Conservation (phyloP, 2,113 vertebrate genomes). For the Andinoacara biseriatus region DNA sequence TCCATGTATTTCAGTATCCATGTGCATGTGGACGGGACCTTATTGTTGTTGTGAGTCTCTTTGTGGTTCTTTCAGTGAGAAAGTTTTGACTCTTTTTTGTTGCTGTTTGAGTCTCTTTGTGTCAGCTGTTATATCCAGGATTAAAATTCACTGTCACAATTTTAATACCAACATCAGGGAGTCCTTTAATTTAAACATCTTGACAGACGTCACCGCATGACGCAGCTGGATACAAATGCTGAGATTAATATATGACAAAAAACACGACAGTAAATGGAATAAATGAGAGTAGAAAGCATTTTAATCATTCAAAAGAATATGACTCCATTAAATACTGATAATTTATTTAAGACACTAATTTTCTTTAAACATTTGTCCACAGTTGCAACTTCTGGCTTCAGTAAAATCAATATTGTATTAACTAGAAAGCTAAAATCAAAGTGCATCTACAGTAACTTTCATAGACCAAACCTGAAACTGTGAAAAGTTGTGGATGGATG, state of each 20-base stretch:
- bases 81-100: too few relatives aligned
- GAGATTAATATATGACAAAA: too few relatives aligned
- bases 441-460: neutral
- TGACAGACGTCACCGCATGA: neutral
- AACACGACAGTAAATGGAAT: too few relatives aligned
- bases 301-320: neutral
- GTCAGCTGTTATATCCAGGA: neutral
- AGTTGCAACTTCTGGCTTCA: neutral
- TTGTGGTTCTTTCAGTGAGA: too few relatives aligned
- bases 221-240: neutral
- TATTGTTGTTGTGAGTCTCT: too few relatives aligned
- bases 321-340: neutral
- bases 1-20: too few relatives aligned
- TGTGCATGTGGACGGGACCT: too few relatives aligned
- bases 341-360: neutral
- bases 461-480: neutral
- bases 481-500: too few relatives aligned
- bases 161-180: neutral
- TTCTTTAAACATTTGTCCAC: neutral
- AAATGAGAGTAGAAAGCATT: neutral
- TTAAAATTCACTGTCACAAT: neutral
- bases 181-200: neutral
- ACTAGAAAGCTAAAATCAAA: neutral
- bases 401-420: neutral
- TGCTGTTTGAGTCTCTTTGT: neutral